These are phyloP conservation scores for Cepaea hortensis DNA, from an alignment of 2,888 invertebrate species.

Conservation along the genomic window DNA sequence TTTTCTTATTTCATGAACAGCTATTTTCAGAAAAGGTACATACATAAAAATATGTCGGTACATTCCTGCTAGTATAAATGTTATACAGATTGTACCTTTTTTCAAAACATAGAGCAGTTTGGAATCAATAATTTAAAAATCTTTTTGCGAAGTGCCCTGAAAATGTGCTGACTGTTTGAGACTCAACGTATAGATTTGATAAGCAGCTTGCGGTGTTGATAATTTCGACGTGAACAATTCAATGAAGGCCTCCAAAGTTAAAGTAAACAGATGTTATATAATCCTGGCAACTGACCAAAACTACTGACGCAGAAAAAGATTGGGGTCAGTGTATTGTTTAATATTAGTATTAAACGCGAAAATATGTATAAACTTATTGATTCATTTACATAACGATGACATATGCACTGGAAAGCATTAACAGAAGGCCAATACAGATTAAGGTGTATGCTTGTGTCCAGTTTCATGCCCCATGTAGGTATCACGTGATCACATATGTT, in stretches of 20 bases:
- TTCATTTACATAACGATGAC: background rate
- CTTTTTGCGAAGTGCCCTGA: background rate
- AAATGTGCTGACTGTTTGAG: slow-evolving; percentile 16
- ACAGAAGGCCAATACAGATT: background rate
- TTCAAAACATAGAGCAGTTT: background rate
- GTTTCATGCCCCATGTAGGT: background rate
- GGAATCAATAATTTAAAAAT: slow-evolving; percentile 7
- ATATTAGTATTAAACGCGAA: background rate
- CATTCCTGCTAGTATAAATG: background rate
- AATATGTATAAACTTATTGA: background rate
- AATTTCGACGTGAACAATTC: background rate
- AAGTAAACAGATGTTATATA: slow-evolving; percentile 10
- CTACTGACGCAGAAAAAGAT: slow-evolving; percentile 5
- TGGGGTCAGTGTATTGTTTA: background rate
- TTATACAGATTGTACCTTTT: background rate
- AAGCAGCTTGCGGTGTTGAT: background rate
- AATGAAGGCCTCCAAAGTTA: no score
- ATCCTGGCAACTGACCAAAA: slow-evolving; percentile 17
- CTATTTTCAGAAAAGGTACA: background rate
- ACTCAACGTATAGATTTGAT: background rate
- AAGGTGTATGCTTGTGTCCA: background rate
- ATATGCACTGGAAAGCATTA: background rate
- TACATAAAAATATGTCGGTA: background rate
- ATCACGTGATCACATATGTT: background rate
- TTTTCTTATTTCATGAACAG: background rate